phyloP scores from a whole-genome alignment of 2,888 invertebrate genomes.

The Ennomos fuscantarius region DNA sequence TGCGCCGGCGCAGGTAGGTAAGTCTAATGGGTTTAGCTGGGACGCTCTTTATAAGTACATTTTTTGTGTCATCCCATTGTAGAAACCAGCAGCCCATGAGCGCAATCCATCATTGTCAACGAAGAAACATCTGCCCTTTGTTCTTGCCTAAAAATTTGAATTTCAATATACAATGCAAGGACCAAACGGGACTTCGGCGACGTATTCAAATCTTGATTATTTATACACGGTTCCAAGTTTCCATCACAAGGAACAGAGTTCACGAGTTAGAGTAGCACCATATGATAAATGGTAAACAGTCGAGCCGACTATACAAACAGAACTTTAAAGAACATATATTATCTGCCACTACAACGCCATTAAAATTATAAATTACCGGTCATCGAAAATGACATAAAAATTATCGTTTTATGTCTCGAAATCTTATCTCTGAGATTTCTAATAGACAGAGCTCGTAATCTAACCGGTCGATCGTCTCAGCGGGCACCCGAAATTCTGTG shows the following conservation, averaged over 20 bases:
- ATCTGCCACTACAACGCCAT: slow-evolving; percentile 9
- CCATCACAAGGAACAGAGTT: slow-evolving; percentile 32
- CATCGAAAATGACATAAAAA: slow-evolving; percentile 59
- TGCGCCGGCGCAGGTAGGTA: slow-evolving; percentile 64
- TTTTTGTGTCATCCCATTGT: slow-evolving; percentile 70
- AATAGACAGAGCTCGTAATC: slow-evolving; percentile 45
- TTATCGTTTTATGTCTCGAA: slow-evolving; percentile 65
- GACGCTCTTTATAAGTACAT: slow-evolving; percentile 54
- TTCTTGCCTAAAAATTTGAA: slow-evolving; percentile 80
- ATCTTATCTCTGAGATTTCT: slow-evolving; percentile 51
- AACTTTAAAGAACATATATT: slow-evolving; percentile 8
- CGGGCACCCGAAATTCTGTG: slow-evolving; percentile 32
- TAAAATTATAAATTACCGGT: slow-evolving; percentile 54
- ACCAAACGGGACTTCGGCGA: slow-evolving; percentile 50
- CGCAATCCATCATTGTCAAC: slow-evolving; percentile 77
- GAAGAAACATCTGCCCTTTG: slow-evolving; percentile 68
- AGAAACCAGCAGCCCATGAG: slow-evolving; percentile 56
- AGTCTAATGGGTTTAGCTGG: slow-evolving; percentile 60
- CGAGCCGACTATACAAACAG: slow-evolving; percentile 13
- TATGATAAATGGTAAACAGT: slow-evolving; percentile 17
- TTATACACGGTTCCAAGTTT: slow-evolving; percentile 32
- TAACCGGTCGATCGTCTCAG: slow-evolving; percentile 48
- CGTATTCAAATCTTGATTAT: slow-evolving; percentile 42
- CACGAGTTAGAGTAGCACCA: background rate
- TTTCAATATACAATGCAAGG: slow-evolving; percentile 66